Base-by-base conservation (phyloP, 2,888 invertebrate genomes). In the Phyto melanocephala region DNA sequence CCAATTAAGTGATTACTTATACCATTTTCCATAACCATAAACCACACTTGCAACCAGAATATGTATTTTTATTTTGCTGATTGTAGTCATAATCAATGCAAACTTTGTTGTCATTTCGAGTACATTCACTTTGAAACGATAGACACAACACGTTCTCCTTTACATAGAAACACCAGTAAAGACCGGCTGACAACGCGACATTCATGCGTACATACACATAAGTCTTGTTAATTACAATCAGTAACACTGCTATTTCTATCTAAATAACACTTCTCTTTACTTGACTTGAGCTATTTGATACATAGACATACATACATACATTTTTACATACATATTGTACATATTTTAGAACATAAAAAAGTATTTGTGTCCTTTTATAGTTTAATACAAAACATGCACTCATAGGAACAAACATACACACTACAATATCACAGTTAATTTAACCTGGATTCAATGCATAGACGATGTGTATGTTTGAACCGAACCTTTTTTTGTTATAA, bases 1-100 rank as follows among this genome's bases (percentile, higher is more conserved):
- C 37, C n/a, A 75, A 67, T 75, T 58, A 58, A 75, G 56, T 47
- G 13, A 60, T 72, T 68, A 40, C 7, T n/a, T n/a, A n/a, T n/a
- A n/a, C 22, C 11, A 15, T 50, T 24, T 28, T 40, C 42, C 40
- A n/a, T 13, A 22, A n/a, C 28, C 8, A 28, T 28, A 54, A 24
- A 28, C 35, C 15, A 22, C n/a, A 22, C 50, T 22, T 28, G 10
- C 52, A 35, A 37, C 15, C 24, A n/a, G 11, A 52, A 52, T 52
- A 11, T 45, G 17, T 45, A 5, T 20, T 3, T 22, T 0, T 50
- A 11, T 3, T 11, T 3, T 22, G n/a, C 10, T 50, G 17, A 2
- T 35, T 10, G 20, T 65, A 20, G 6, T 52, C 22, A 15, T 37
- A 11, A 37, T 50, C 15, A 15, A 15, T 37, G 37, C 2, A 37